Base-by-base conservation (phyloP, 2,797 vertebrate species). In the Diplodus sargus region DNA sequence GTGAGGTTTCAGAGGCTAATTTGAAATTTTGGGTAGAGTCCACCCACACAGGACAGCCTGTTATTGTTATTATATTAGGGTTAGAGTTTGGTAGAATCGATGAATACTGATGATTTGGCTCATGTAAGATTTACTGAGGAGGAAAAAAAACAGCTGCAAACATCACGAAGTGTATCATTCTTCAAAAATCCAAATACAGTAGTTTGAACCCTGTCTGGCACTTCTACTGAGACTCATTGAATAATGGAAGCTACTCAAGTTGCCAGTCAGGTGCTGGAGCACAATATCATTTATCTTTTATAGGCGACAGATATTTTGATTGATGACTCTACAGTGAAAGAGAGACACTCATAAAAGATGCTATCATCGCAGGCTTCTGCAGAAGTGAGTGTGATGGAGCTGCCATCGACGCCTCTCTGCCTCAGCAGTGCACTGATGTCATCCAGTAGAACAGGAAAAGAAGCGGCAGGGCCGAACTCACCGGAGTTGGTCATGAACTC, bases 401-500 rank as follows among this genome's bases (percentile, higher is more conserved):
- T 78, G 72, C 63, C 58, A 18, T 14, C 0, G n/a, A 25, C 18
- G 48, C 54, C 49, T 20, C 25, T 53, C 43, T n/a, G 45, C 17
- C 8, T 42, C 72, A 39, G 52, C 60, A 3, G 14, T 4, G 20
- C 34, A 1, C n/a, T 56, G 74, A 83, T 56, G 56, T 83, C 76
- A 68, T 65, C 23, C 2, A n/a, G 16, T 18, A 17, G 17, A 65
- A 30, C 42, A n/a, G 20, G 39, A 70, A 62, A 45, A 5, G 34
- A 45, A 52, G 23, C 0, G 34, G 18, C 0, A 18, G 14, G 30
- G 56, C 47, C 60, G 28, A 42, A 88, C 94, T 93, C 92, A 99
- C 98, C 97, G 58, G 98, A 98, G 93, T 99, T 99, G 18, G 98
- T 99, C 84, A 97, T 99, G 93, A 98, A 97, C 91, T 99, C 97